Conservation (phyloP, 2,797 vertebrate genomes). For the Nyctibius grandis region DNA sequence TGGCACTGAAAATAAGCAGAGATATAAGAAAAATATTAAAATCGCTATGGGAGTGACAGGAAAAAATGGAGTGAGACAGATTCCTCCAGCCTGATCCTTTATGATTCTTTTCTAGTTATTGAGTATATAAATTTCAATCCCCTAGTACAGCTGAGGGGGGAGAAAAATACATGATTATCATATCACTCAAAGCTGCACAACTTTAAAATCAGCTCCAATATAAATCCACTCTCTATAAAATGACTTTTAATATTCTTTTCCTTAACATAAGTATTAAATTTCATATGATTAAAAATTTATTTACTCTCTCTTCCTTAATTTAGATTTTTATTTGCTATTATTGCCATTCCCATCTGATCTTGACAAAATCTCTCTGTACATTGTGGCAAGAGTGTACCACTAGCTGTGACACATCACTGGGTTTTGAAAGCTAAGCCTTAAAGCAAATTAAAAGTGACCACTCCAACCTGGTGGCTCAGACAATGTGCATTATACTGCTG, state of each 20-base stretch:
- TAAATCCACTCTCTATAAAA: constrained; percentile 77
- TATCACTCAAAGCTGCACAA: constrained; percentile 73
- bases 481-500: neutral
- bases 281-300: constrained; percentile 75
- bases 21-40: constrained; percentile 82
- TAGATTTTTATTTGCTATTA: constrained; percentile 69
- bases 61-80: constrained; percentile 80
- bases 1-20: constrained; percentile 78
- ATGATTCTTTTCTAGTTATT: constrained; percentile 80
- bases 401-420: neutral
- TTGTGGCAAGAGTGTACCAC: neutral
- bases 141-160: constrained; percentile 62
- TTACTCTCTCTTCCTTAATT: constrained; percentile 71
- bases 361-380: neutral
- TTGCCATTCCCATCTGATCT: constrained; percentile 49
- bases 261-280: constrained; percentile 78
- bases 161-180: constrained; percentile 73
- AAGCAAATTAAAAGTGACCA: constrained; percentile 56
- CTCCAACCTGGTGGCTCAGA: neutral
- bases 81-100: constrained; percentile 78
- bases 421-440: constrained; percentile 44
- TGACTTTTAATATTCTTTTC: constrained; percentile 80
- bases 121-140: constrained; percentile 82
- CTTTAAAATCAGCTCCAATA: constrained; percentile 73
- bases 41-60: constrained; percentile 82